Conservation (phyloP, 92 coral and sea anemone species). For the Parazoanthus atlanticus region DNA sequence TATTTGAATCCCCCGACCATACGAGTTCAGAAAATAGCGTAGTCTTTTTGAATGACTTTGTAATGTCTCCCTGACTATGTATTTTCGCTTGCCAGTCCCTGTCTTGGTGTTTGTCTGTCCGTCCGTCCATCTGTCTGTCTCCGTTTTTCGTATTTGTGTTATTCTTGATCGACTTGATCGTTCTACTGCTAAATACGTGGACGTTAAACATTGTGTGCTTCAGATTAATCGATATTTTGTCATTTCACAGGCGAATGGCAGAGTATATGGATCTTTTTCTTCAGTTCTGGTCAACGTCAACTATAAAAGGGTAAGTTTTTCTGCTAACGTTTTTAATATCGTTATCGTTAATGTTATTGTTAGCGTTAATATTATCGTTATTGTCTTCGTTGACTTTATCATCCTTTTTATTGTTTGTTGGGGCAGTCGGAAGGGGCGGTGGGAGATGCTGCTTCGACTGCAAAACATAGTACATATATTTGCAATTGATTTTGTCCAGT, state of each 20-base stretch:
- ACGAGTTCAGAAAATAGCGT: too few relatives aligned
- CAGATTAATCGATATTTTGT: not conserved
- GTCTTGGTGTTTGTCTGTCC: not conserved
- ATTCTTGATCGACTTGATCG: not conserved
- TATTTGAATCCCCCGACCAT: too few relatives aligned
- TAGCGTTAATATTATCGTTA: too few relatives aligned
- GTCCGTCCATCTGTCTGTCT: not conserved
- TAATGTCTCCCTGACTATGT: not conserved
- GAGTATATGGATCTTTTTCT: conserved; percentile 74
- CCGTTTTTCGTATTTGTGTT: not conserved
- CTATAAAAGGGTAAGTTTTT: conserved; percentile 79
- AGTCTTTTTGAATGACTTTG: not conserved
- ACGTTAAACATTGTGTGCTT: too few relatives aligned
- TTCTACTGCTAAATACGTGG: not conserved
- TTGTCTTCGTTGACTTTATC: too few relatives aligned
- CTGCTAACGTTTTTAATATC: not conserved
- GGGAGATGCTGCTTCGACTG: too few relatives aligned
- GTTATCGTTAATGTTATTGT: too few relatives aligned
- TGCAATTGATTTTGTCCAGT: not conserved
- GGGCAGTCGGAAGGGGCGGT: too few relatives aligned
- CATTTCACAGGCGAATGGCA: conserved; percentile 70
- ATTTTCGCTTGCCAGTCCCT: not conserved
- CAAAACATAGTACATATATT: too few relatives aligned
- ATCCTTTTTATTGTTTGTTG: too few relatives aligned
- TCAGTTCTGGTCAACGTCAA: conserved; percentile 83